A percentile compares a stretch with the other conserved stretches of the same genome.
phyloP scores from a whole-genome alignment of 2,113 vertebrate genomes.

The Conger conger region DNA sequence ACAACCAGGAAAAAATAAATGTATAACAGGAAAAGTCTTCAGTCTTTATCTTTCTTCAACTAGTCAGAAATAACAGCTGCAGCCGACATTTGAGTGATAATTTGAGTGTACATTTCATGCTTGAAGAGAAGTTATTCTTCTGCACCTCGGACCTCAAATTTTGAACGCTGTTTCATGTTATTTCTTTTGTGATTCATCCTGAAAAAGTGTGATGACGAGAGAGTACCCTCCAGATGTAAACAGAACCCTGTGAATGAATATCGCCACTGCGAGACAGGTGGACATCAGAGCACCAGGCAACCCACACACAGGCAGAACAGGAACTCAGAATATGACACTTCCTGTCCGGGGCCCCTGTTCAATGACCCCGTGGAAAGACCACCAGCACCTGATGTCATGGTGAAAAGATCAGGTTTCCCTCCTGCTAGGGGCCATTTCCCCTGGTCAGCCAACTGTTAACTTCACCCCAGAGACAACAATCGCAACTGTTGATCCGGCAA shows the following conservation, averaged over 20 bases:
- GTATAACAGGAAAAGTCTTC: too few species aligned
- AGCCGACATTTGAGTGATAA: too few species aligned
- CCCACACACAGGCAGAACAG: background rate
- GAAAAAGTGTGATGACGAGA: background rate
- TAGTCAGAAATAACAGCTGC: too few species aligned
- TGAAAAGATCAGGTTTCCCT: background rate
- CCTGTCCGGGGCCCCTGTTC: background rate
- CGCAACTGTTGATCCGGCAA: conserved; percentile 21
- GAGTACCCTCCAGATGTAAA: background rate
- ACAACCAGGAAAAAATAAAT: too few species aligned
- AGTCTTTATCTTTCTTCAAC: too few species aligned
- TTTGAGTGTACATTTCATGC: too few species aligned
- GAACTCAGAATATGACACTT: background rate
- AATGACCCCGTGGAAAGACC: background rate
- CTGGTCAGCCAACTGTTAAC: background rate
- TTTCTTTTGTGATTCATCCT: too few species aligned
- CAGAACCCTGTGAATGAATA: background rate
- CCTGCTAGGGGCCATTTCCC: background rate
- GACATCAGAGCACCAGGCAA: background rate
- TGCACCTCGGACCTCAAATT: too few species aligned
- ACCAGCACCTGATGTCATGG: background rate
- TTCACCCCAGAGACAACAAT: background rate
- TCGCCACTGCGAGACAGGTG: background rate
- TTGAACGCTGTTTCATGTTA: too few species aligned
- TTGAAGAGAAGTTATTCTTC: too few species aligned